These are phyloP conservation scores for Myocastor coypus DNA, from an alignment of 2,113 vertebrate genomes.

Conservation along the genomic window DNA sequence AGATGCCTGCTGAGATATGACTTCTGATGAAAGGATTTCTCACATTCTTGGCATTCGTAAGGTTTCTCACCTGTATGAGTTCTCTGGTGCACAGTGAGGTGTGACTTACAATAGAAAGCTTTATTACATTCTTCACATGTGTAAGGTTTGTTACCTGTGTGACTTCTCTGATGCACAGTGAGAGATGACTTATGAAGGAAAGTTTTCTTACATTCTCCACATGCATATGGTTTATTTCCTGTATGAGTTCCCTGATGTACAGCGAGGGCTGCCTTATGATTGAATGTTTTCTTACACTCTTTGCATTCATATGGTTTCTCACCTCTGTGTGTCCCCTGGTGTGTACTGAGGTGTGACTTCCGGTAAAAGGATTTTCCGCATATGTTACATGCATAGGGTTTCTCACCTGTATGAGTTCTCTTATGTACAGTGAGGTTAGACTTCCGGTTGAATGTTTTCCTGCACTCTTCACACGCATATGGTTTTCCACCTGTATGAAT, in stretches of 20 bases:
- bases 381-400: neutral
- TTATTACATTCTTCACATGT: constrained; percentile 42
- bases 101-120: constrained; percentile 54
- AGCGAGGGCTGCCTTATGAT: constrained; percentile 7
- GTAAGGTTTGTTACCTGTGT: constrained; percentile 48
- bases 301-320: constrained; percentile 28
- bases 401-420: constrained; percentile 52
- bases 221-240: constrained; percentile 4
- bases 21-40: constrained; percentile 55
- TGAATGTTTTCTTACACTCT: constrained; percentile 31
- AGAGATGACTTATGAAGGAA: constrained; percentile 61
- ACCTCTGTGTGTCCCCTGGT: constrained; percentile 19
- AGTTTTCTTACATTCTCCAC: constrained; percentile 25
- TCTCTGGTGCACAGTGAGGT: constrained; percentile 52
- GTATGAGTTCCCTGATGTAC: constrained; percentile 52
- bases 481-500: constrained; percentile 47
- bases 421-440: constrained; percentile 46
- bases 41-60: constrained; percentile 25
- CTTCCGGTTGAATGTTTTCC: constrained; percentile 51
- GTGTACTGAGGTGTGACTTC: constrained; percentile 33
- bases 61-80: constrained; percentile 57
- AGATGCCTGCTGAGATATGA: constrained; percentile 52
- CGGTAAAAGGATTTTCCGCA: constrained; percentile 49
- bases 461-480: constrained; percentile 40
- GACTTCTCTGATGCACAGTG: constrained; percentile 46